A percentile compares a stretch with the other conserved stretches of the same genome.
phyloP scores from a whole-genome alignment of 2,797 vertebrate genomes.

The Ceryle rudis region DNA sequence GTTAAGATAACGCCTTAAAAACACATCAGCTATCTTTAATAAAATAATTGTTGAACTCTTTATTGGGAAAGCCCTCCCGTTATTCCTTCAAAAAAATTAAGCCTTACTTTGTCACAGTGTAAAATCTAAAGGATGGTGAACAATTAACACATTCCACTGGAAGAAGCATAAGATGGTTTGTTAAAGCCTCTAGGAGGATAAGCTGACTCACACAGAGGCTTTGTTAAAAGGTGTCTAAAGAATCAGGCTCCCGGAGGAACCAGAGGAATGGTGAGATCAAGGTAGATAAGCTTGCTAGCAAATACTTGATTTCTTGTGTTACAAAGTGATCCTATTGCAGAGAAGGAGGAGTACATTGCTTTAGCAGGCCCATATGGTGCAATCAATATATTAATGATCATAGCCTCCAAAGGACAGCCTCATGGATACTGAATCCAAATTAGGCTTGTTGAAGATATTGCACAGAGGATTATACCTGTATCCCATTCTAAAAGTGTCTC shows the following conservation, averaged over 20 bases:
- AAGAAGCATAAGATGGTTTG: background rate
- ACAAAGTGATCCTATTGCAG: background rate
- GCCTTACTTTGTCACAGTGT: background rate
- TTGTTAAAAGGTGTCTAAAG: background rate
- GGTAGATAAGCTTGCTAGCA: background rate
- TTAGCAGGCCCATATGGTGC: background rate
- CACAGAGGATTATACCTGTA: background rate
- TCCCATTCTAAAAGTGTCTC: background rate
- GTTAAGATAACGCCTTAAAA: background rate
- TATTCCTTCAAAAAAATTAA: background rate
- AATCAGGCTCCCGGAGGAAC: background rate
- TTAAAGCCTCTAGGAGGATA: background rate
- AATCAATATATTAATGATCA: background rate
- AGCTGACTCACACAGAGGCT: background rate
- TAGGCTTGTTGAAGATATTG: background rate
- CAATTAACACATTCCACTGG: background rate
- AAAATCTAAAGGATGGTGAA: background rate
- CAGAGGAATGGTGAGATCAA: background rate
- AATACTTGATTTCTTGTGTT: background rate
- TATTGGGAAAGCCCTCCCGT: background rate
- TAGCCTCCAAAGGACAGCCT: background rate
- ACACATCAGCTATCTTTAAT: background rate
- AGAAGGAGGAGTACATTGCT: background rate
- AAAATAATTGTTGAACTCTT: background rate
- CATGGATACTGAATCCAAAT: background rate